Percentiles rank a stretch among this genome's conserved stretches.
Conservation (phyloP, 1,140 invertebrate species). For the Heliconius himera region DNA sequence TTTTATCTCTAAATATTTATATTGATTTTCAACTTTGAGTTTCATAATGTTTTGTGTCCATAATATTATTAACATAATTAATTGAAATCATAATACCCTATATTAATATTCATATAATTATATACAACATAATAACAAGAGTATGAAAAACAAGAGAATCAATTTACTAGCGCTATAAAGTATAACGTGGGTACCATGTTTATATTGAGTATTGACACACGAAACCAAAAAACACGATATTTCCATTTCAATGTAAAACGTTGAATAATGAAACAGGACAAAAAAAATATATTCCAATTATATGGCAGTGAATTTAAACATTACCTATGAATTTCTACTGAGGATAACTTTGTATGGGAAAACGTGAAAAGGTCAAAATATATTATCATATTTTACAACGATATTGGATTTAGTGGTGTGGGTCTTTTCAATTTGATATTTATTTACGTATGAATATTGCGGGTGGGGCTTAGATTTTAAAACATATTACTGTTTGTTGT, state of each 20-base stretch:
- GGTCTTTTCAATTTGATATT: not conserved
- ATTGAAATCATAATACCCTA: too few relatives aligned
- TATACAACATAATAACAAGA: not conserved
- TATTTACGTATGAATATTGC: not conserved
- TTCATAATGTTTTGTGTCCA: too few relatives aligned
- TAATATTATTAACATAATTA: too few relatives aligned
- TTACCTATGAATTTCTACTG: conserved; percentile 27
- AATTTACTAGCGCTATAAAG: not conserved
- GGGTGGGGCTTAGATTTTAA: not conserved
- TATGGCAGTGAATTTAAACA: conserved; percentile 31
- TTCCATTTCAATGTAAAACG: conserved; percentile 12
- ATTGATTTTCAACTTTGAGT: too few relatives aligned
- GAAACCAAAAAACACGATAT: conserved; percentile 10
- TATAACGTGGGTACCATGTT: not conserved
- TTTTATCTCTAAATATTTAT: too few relatives aligned
- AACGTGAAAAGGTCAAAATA: conserved; percentile 30
- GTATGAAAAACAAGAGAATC: not conserved
- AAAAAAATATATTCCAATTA: conserved; percentile 29
- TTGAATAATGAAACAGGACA: conserved; percentile 29
- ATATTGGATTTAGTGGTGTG: not conserved
- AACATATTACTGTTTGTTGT: not conserved
- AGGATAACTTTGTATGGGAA: conserved; percentile 24
- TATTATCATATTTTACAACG: conserved; percentile 25
- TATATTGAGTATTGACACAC: conserved; percentile 5
- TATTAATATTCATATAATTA: too few relatives aligned